These are phyloP conservation scores for Drosophila falleni DNA, from an alignment of 2,888 invertebrate genomes.

Conservation along the genomic window DNA sequence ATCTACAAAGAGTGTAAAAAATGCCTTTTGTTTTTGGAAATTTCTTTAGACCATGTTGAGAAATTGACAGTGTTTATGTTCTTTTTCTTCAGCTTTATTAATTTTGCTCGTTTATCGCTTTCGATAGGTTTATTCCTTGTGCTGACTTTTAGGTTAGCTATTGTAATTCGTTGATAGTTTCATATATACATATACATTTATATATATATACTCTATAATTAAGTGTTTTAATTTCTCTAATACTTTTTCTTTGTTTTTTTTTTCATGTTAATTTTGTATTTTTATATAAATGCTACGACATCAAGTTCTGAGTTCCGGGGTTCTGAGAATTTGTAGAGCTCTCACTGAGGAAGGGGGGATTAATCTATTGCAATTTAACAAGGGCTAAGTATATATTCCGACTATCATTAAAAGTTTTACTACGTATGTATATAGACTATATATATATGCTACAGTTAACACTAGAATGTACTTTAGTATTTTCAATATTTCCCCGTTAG, in stretches of 20 bases:
- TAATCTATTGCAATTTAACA: slow-evolving; percentile 14
- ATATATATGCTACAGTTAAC: slow-evolving; percentile 37
- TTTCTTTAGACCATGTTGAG: slow-evolving; percentile 55
- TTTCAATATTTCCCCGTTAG: slow-evolving; percentile 29
- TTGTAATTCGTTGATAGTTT: slow-evolving; percentile 76
- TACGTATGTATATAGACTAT: slow-evolving; percentile 21
- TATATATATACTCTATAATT: slow-evolving; percentile 26
- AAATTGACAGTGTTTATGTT: slow-evolving; percentile 76
- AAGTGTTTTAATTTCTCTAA: slow-evolving; percentile 15
- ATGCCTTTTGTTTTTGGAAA: slow-evolving; percentile 47
- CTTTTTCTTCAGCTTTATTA: slow-evolving; percentile 6
- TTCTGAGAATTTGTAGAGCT: slow-evolving; percentile 21
- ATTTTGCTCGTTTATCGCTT: not conserved
- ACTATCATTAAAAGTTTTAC: slow-evolving; percentile 32
- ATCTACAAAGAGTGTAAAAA: slow-evolving; percentile 75
- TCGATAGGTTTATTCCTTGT: slow-evolving; percentile 13
- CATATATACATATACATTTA: slow-evolving; percentile 55
- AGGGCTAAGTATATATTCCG: slow-evolving; percentile 11
- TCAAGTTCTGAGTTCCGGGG: slow-evolving; percentile 62
- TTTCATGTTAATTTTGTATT: not conserved
- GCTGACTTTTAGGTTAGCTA: slow-evolving; percentile 51
- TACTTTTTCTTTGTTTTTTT: slow-evolving; percentile 6
- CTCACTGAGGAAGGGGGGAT: slow-evolving; percentile 3
- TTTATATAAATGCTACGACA: slow-evolving; percentile 70
- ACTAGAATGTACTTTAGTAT: slow-evolving; percentile 35